These are phyloP conservation scores for Cardiocondyla obscurior DNA, from an alignment of 1,140 invertebrate genomes.

Conservation along the genomic window DNA sequence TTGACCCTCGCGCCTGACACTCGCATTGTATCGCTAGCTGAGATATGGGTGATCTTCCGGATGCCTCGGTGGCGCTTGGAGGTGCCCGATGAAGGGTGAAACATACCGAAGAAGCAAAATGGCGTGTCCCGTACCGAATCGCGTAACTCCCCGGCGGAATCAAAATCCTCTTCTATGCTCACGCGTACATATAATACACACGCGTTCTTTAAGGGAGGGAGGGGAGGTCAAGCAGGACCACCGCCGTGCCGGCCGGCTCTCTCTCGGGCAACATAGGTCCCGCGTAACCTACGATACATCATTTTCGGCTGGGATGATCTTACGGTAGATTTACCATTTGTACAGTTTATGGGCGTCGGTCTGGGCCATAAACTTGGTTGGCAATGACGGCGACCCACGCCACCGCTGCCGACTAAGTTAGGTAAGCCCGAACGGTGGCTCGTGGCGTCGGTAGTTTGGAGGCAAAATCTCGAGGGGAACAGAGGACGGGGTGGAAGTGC, in stretches of 20 bases:
- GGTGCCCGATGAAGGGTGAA: background rate
- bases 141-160: background rate
- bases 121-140: background rate
- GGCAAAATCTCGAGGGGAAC: slow-evolving; percentile 58
- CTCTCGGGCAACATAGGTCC: slow-evolving; percentile 68
- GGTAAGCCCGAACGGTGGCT: slow-evolving; percentile 70
- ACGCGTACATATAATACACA: background rate
- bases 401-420: slow-evolving; percentile 71
- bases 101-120: slow-evolving; percentile 19
- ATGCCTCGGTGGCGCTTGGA: slow-evolving; percentile 13
- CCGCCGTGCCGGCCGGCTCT: slow-evolving; percentile 49
- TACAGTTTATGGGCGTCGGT: slow-evolving; percentile 83
- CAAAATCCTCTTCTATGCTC: slow-evolving; percentile 10
- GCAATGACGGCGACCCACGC: slow-evolving; percentile 80
- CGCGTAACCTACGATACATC: slow-evolving; percentile 82
- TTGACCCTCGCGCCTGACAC: slow-evolving; percentile 19
- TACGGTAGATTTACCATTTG: slow-evolving; percentile 85
- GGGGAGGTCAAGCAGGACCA: slow-evolving; percentile 60
- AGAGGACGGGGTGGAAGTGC: slow-evolving; percentile 10
- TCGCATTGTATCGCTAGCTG: slow-evolving; percentile 4
- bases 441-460: slow-evolving; percentile 9
- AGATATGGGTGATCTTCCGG: background rate
- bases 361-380: slow-evolving; percentile 84
- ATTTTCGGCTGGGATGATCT: slow-evolving; percentile 84
- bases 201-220: slow-evolving; percentile 4